A percentile compares a stretch with the other conserved stretches of the same genome.
Conservation (phyloP, 2,888 invertebrate species). For the Ophioninae sp. region DNA sequence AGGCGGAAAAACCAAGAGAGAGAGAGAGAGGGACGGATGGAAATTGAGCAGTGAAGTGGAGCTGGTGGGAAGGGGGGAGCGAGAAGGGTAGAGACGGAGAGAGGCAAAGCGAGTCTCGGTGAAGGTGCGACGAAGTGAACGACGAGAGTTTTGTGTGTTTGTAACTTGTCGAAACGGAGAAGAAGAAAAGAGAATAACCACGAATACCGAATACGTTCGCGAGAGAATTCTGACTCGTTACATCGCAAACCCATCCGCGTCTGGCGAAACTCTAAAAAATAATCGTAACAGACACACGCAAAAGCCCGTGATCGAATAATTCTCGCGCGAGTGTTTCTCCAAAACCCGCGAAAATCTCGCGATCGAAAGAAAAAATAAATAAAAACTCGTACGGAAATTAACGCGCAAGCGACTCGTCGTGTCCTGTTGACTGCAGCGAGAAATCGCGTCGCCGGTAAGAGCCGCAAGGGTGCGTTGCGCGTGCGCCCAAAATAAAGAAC, state of each 20-base stretch:
- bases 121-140: conserved; percentile 70
- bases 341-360: background rate
- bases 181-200: background rate
- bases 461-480: conserved; percentile 47
- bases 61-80: conserved; percentile 51
- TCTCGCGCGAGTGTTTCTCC: background rate
- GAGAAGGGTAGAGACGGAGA: conserved; percentile 55
- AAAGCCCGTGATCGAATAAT: background rate
- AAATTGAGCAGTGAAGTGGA: conserved; percentile 55
- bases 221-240: background rate
- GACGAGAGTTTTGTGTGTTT: conserved; percentile 48
- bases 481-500: conserved; percentile 43
- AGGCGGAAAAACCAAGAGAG: conserved; percentile 14
- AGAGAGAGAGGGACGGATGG: conserved; percentile 33
- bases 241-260: background rate
- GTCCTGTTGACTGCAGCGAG: conserved; percentile 37
- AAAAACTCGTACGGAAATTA: conserved; percentile 3
- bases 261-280: conserved; percentile 7
- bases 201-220: background rate
- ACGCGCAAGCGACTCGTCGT: conserved; percentile 11
- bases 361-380: background rate
- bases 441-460: conserved; percentile 41
- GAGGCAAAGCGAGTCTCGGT: conserved; percentile 54
- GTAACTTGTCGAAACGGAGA: conserved; percentile 61
- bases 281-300: conserved; percentile 15